Evolutionary conservation across 2,888 invertebrate species (phyloP).

Genomic region (Bedellia somnulentella): DNA sequence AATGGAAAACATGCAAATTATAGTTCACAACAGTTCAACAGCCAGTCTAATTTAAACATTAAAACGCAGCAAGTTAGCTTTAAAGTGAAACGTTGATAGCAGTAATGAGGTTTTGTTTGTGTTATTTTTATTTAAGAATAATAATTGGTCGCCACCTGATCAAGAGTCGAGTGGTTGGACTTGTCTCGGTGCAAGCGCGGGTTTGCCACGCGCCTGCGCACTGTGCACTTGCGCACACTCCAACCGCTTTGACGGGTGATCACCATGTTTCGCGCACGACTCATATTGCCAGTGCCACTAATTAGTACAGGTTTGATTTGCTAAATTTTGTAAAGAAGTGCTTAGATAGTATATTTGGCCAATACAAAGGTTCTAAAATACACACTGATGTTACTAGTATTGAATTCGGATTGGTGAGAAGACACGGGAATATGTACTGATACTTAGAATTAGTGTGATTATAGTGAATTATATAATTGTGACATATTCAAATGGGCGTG

Average conservation of each 20-base stretch:
- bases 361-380: too few species aligned
- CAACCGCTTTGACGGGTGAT: background rate
- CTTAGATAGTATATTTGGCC: too few species aligned
- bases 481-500: too few species aligned
- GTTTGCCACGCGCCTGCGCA: conserved; percentile 19
- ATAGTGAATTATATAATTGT: too few species aligned
- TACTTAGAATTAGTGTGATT: too few species aligned
- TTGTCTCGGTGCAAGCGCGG: conserved; percentile 11
- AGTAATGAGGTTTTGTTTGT: conserved; percentile 21
- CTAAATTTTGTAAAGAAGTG: too few species aligned
- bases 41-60: conserved; percentile 10
- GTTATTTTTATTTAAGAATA: conserved; percentile 27
- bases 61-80: conserved; percentile 14
- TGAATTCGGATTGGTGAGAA: too few species aligned
- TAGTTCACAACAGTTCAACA: too few species aligned
- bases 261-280: background rate
- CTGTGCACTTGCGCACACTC: conserved; percentile 6
- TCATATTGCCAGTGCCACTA: background rate
- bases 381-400: too few species aligned
- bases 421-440: too few species aligned
- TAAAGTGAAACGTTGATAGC: conserved; percentile 13
- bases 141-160: conserved; percentile 17
- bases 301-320: background rate
- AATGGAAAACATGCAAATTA: too few species aligned
- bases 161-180: conserved; percentile 13